These are phyloP conservation scores for Oreamnos americanus DNA, from an alignment of 2,113 vertebrate genomes.

Conservation along the genomic window DNA sequence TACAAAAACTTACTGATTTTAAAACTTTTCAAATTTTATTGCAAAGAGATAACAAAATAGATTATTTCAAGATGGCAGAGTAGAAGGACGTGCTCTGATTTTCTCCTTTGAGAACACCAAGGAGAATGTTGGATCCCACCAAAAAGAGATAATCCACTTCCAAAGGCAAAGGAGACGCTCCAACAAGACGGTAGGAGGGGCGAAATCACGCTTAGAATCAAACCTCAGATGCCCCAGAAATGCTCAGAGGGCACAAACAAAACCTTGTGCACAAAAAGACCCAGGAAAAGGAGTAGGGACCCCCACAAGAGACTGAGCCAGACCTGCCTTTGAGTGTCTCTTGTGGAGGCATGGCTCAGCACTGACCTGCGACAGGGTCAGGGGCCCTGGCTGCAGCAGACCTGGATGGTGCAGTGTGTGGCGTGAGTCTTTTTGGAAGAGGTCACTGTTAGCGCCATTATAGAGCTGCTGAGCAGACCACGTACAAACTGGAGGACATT, in stretches of 20 bases:
- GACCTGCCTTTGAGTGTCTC: neutral
- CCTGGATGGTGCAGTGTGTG: neutral
- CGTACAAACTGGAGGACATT: neutral
- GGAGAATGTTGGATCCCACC: neutral
- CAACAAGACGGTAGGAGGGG: neutral
- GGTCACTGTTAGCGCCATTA: neutral
- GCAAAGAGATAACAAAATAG: neutral
- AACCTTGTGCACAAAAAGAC: neutral
- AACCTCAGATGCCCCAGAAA: neutral
- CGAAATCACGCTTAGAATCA: accelerated
- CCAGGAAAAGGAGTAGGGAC: neutral
- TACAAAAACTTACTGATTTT: neutral
- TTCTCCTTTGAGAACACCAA: neutral
- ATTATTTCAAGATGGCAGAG: neutral
- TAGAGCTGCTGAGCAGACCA: neutral
- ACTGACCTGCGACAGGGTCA: neutral
- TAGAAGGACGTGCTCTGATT: neutral
- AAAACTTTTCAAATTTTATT: neutral
- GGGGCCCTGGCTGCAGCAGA: neutral
- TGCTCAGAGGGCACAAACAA: neutral
- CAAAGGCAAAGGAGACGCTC: neutral
- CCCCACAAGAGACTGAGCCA: neutral
- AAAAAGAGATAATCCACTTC: neutral
- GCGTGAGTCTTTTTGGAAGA: neutral
- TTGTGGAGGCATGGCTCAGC: neutral